Evolutionary conservation across 2,797 vertebrate species (phyloP).

Genomic region (Alcedo quadribrachys): DNA sequence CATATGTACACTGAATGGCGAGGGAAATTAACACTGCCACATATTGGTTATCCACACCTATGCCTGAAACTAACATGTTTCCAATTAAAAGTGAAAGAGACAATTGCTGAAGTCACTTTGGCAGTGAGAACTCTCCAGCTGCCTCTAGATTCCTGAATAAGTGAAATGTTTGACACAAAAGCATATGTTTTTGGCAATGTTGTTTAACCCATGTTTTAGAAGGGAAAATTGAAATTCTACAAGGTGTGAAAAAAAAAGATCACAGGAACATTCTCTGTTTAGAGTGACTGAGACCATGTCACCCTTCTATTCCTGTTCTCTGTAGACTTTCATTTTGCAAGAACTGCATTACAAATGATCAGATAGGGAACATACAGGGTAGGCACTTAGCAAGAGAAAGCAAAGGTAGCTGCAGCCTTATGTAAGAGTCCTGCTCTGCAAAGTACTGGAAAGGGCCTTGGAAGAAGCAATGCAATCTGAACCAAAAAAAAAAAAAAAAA

Average conservation of each 20-base stretch:
- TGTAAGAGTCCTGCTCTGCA: not conserved
- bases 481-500: not conserved
- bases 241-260: conserved; percentile 73
- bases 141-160: conserved; percentile 74
- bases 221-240: conserved; percentile 77
- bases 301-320: conserved; percentile 57
- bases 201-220: conserved; percentile 78
- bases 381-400: not conserved
- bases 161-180: conserved; percentile 79
- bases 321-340: conserved; percentile 66
- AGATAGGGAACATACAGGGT: not conserved
- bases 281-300: conserved; percentile 60
- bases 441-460: not conserved
- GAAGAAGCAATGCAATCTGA: not conserved
- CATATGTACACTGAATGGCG: not conserved
- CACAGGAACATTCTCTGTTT: conserved; percentile 61
- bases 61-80: conserved; percentile 35
- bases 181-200: conserved; percentile 78
- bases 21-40: conserved; percentile 10
- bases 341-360: conserved; percentile 40
- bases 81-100: conserved; percentile 69
- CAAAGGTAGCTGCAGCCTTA: not conserved
- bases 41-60: conserved; percentile 49
- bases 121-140: conserved; percentile 69
- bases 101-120: conserved; percentile 59